These are phyloP conservation scores for Eristalinus aeneus DNA, from an alignment of 2,888 invertebrate species.

Conservation along the genomic window DNA sequence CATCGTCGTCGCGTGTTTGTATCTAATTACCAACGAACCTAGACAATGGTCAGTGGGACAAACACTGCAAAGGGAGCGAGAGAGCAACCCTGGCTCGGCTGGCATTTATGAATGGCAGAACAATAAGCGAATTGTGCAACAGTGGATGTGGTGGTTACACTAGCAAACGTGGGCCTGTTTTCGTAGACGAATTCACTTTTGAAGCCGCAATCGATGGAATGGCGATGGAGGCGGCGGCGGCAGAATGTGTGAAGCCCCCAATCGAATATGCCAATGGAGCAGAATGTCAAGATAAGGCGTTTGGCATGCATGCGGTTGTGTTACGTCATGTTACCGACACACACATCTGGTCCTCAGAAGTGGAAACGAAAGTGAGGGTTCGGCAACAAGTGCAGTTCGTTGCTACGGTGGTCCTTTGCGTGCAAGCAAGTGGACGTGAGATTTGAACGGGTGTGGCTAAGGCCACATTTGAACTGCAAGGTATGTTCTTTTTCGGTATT, in stretches of 20 bases:
- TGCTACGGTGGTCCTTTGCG: neutral
- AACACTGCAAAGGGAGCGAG: neutral
- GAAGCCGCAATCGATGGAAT: neutral
- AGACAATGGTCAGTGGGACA: slow-evolving; percentile 43
- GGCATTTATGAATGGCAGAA: slow-evolving; percentile 52
- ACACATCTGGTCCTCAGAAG: neutral
- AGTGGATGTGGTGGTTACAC: neutral
- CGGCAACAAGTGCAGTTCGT: neutral
- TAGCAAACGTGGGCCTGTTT: slow-evolving; percentile 13
- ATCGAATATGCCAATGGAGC: neutral
- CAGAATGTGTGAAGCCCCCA: neutral
- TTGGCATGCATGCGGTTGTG: neutral
- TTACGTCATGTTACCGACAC: neutral
- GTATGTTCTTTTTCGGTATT: too few species aligned
- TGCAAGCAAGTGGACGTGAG: too few species aligned
- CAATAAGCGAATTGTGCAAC: slow-evolving; percentile 39
- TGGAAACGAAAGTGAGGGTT: neutral
- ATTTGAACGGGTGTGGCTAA: too few species aligned
- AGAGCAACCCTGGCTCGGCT: neutral
- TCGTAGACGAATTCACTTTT: neutral
- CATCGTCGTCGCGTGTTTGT: slow-evolving; percentile 31
- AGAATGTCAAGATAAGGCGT: neutral
- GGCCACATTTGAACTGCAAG: too few species aligned
- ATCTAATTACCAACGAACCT: slow-evolving; percentile 50
- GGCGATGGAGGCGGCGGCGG: too few species aligned